Evolutionary conservation across 2,888 invertebrate species (phyloP), one percentile per base, ranked within the genome.

Genomic region (Hartigia nigra): DNA sequence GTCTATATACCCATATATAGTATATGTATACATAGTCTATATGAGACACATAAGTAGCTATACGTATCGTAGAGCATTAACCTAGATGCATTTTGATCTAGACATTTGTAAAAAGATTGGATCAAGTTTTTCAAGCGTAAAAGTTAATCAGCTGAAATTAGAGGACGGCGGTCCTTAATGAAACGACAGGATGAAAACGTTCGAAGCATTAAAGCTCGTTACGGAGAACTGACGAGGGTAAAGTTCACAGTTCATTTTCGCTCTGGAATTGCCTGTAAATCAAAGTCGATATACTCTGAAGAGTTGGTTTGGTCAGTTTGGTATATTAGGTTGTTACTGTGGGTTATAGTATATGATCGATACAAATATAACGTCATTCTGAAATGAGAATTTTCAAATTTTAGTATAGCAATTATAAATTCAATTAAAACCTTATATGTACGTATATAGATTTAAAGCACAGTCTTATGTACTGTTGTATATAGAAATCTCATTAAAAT

Each of bases 401-500:
- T 35, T 35, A 35, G 9, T 35, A 35, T 3, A 9, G 9, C 9
- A 35, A 35, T 35, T 35, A 4, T 12, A 12, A 12, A 37, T 37
- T 12, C 9, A 35, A 35, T 35, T 35, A 4, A 4, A 12, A 12
- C 12, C 12, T 12, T 37, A 37, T 37, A 12, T 37, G 12, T 37
- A 37, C 1, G 3, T 37, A 37, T 37, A 37, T 37, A 55, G 9
- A 55, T 39, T 14, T 39, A 23, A 14, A 39, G 23, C 14, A 23
- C 5, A 23, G 23, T 0, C 23, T 23, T 9, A 55, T 55, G 55
- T 55, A 55, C 35, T 74, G 74, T 78, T 77, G 78, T 74, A 82
- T 84, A 81, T 76, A 78, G 69, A 37, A 80, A 55, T 84, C 82
- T 81, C 80, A 84, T 83, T 82, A 82, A 81, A 80, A 79, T 76